Base-by-base conservation (phyloP, 1,140 invertebrate genomes). In the Antheraea pernyi region DNA sequence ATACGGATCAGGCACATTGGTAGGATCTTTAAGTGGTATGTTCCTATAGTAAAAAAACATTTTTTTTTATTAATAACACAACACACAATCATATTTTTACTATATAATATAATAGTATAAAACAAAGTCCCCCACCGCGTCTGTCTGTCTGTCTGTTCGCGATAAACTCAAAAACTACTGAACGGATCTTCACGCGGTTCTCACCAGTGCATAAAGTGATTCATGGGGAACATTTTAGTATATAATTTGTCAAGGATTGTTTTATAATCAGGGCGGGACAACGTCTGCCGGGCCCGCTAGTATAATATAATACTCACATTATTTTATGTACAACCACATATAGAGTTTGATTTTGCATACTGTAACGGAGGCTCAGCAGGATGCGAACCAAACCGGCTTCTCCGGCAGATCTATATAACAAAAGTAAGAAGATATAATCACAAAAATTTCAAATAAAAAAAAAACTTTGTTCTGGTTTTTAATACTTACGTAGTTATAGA, bases 1-100 rank as follows among this genome's bases (percentile, higher is more conserved):
- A 86, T 99, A 99, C 0, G 98, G 98, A 93, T 99, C 98, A 0
- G 98, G 98, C 76, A 98, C 95, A 85, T 97, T 97, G 65, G 94
- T 95, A 18, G 96, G 96, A 91, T 98, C 98, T 76, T 97, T 97
- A 19, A 97, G 87, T 7, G 97, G 97, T 69, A 99, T 94, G 91
- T 98, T 97, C 71, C 96, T 96, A 84, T 93, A 73, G 42, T 79
- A 79, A 79, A 77, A 76, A 60, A 77, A 61, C n/a, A n/a, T n/a
- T n/a, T n/a, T 65, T 7, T 36, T 13, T 59, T 59, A 16, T 19
- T 59, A 59, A 18, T 59, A 19, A 59, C 16, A 59, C n/a, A n/a
- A 3, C 19, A 59, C 13, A 60, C 7, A 13, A 22, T 60, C 8
- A 22, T 19, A 36, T 19, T 4, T 13, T 36, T 30, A 63, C 7